phyloP scores from a whole-genome alignment of 2,888 invertebrate genomes.

The Malthinus seriepunctatus region DNA sequence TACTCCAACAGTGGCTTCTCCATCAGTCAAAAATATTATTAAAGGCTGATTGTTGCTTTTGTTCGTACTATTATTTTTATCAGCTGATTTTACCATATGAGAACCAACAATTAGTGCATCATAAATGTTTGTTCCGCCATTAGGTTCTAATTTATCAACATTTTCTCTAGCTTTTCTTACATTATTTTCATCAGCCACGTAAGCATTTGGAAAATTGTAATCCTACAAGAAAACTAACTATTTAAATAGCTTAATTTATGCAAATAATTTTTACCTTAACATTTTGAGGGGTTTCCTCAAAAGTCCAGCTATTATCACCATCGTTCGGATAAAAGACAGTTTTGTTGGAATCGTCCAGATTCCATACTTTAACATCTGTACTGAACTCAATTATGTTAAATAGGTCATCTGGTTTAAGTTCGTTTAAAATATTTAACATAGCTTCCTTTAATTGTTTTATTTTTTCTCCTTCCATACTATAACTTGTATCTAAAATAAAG shows the following conservation, averaged over 20 bases:
- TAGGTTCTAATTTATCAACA: slow-evolving; percentile 59
- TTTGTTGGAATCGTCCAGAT: slow-evolving; percentile 56
- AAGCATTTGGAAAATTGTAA: slow-evolving; percentile 55
- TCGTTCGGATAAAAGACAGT: slow-evolving; percentile 39
- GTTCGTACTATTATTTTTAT: slow-evolving; percentile 31
- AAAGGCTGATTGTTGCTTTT: slow-evolving; percentile 59
- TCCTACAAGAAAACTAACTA: slow-evolving; percentile 29
- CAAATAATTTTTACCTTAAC: background rate
- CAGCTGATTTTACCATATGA: slow-evolving; percentile 40
- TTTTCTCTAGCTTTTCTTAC: slow-evolving; percentile 64
- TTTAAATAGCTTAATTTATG: background rate
- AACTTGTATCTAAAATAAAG: slow-evolving; percentile 76
- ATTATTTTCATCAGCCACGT: slow-evolving; percentile 59
- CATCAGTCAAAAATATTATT: slow-evolving; percentile 69
- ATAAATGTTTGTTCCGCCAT: slow-evolving; percentile 70
- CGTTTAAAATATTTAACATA: slow-evolving; percentile 67
- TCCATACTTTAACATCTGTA: slow-evolving; percentile 58
- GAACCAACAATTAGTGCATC: slow-evolving; percentile 63
- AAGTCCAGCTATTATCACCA: background rate
- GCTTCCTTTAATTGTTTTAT: slow-evolving; percentile 68
- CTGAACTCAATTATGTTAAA: slow-evolving; percentile 72
- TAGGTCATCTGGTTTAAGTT: slow-evolving; percentile 64
- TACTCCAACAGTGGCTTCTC: slow-evolving; percentile 66
- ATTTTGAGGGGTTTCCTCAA: no score
- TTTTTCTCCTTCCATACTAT: slow-evolving; percentile 73